These are phyloP conservation scores for Pseudopleuronectes americanus DNA, from an alignment of 2,797 vertebrate species.

Conservation along the genomic window DNA sequence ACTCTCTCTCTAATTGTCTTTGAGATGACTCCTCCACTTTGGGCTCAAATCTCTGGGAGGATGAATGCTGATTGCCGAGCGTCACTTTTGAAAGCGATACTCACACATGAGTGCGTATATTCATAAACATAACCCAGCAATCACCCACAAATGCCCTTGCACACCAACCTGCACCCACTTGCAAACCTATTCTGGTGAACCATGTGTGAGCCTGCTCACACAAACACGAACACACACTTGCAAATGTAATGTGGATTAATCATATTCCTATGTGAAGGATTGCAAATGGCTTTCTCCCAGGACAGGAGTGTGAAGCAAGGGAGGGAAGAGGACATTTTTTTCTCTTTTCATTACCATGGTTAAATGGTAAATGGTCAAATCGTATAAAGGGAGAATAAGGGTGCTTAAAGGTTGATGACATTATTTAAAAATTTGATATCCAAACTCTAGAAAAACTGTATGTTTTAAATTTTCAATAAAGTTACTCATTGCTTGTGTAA, in stretches of 20 bases:
- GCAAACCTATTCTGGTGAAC: conserved; percentile 19
- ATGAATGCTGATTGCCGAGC: conserved; percentile 59
- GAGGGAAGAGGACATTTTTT: conserved; percentile 10
- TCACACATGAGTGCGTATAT: conserved; percentile 53
- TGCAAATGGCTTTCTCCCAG: conserved; percentile 3
- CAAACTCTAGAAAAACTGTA: no score
- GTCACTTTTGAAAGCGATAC: conserved; percentile 53
- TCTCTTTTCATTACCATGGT: not conserved
- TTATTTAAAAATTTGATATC: not conserved
- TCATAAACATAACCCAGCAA: conserved; percentile 30
- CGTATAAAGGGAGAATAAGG: not conserved
- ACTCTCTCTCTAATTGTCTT: conserved; percentile 55
- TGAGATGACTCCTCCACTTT: conserved; percentile 58
- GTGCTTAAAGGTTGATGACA: not conserved
- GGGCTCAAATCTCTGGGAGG: conserved; percentile 50
- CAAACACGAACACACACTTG: conserved; percentile 20
- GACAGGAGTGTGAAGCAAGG: not conserved
- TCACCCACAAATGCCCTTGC: conserved; percentile 42
- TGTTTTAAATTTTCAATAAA: no score
- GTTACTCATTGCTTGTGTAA: not conserved
- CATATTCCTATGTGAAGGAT: conserved; percentile 3
- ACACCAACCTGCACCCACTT: conserved; percentile 23
- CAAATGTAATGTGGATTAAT: conserved; percentile 13
- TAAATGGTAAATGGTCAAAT: no score
- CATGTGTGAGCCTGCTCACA: conserved; percentile 16